Evolutionary conservation across 2,113 vertebrate genomes (phyloP).

Genomic region (Macaca nemestrina): DNA sequence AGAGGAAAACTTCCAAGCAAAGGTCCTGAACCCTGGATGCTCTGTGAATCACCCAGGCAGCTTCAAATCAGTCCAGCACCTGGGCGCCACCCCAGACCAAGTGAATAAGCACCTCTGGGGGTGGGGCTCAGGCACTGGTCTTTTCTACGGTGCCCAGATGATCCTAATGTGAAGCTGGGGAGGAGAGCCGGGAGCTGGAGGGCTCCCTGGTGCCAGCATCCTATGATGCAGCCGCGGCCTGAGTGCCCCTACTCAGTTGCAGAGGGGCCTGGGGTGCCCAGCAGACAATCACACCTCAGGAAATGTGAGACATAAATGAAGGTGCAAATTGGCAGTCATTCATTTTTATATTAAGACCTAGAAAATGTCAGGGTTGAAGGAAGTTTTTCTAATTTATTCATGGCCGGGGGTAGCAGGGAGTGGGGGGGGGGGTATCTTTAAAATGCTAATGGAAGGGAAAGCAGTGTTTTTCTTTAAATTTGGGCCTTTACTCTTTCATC

Average conservation of each 20-base stretch:
- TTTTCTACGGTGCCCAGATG: background rate
- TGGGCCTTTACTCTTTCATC: background rate
- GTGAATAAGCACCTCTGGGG: background rate
- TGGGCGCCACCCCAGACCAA: background rate
- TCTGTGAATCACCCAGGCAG: background rate
- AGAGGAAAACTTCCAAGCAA: background rate
- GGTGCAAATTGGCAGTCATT: background rate
- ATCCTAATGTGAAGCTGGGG: accelerated
- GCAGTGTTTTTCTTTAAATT: background rate
- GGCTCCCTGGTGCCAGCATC: background rate
- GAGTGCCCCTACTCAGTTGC: background rate
- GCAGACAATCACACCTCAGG: background rate
- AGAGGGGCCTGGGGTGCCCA: background rate
- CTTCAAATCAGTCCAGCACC: background rate
- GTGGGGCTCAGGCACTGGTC: background rate
- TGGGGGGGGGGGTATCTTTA: background rate
- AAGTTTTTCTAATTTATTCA: background rate
- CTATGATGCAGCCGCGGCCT: accelerated
- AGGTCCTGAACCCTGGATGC: background rate
- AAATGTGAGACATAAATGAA: background rate
- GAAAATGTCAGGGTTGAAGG: background rate
- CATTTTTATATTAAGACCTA: background rate
- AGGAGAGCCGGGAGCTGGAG: background rate
- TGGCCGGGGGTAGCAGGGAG: background rate
- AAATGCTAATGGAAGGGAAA: conserved; percentile 24